Conservation (phyloP, 2,113 vertebrate species). For the Coptodon bakossiorum region DNA sequence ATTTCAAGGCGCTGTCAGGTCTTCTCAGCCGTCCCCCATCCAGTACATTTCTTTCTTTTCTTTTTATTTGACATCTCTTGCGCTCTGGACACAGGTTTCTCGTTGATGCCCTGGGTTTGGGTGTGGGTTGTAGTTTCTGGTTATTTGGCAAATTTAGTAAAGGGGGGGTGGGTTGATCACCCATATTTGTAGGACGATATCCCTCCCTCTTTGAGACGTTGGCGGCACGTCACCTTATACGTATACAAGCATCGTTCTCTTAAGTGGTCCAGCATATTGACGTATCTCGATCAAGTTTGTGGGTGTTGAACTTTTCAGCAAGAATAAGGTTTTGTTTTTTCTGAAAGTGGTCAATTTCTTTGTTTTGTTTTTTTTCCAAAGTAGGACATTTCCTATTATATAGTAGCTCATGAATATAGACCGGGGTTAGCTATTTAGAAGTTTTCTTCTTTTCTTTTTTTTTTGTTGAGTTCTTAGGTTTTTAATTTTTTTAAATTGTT, state of each 20-base stretch:
- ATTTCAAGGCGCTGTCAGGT: background rate
- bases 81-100: background rate
- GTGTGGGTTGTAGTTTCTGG: constrained; percentile 14
- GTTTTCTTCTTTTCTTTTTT: background rate
- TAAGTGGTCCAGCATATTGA: constrained; percentile 22
- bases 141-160: constrained; percentile 32
- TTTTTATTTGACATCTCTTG: background rate
- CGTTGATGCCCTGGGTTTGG: background rate
- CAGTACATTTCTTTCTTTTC: background rate
- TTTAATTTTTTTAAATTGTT: background rate
- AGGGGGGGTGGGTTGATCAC: constrained; percentile 25
- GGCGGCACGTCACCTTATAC: constrained; percentile 65
- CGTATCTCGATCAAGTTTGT: background rate
- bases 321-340: background rate
- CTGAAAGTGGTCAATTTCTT: background rate
- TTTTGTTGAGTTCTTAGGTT: background rate
- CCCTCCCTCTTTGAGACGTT: constrained; percentile 74
- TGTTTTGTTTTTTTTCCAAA: background rate
- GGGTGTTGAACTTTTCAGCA: background rate
- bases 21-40: background rate
- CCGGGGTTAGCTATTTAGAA: background rate
- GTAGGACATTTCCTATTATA: background rate
- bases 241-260: constrained; percentile 8
- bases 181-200: constrained; percentile 68
- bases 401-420: background rate